Conservation (phyloP, 2,888 invertebrate genomes). For the Cosmia pyralina region DNA sequence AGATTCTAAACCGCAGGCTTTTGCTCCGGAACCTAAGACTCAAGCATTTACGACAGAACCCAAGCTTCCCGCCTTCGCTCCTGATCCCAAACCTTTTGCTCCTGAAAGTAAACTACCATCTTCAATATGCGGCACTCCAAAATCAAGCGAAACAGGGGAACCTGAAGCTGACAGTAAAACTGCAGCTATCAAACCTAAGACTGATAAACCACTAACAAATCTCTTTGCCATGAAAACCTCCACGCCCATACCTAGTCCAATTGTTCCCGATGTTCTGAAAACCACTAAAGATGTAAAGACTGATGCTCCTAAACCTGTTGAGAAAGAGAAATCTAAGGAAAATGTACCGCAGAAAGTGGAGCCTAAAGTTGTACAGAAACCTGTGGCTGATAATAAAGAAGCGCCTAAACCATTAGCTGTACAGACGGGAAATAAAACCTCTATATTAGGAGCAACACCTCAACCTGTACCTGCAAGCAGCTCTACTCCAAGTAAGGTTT, state of each 20-base stretch:
- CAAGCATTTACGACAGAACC: slow-evolving; percentile 35
- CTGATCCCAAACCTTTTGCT: slow-evolving; percentile 48
- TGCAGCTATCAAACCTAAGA: slow-evolving; percentile 66
- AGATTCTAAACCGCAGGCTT: slow-evolving; percentile 64
- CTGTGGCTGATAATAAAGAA: slow-evolving; percentile 69
- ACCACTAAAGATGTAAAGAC: slow-evolving; percentile 68
- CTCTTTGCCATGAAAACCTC: slow-evolving; percentile 76
- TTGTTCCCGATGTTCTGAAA: slow-evolving; percentile 76
- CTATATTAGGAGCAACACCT: slow-evolving; percentile 55
- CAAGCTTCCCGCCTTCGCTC: slow-evolving; percentile 31
- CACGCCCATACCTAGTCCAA: slow-evolving; percentile 63
- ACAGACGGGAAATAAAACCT: slow-evolving; percentile 67
- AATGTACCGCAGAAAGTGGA: slow-evolving; percentile 74
- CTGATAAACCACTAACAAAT: slow-evolving; percentile 76
- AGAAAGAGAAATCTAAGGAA: slow-evolving; percentile 77
- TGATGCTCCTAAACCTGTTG: slow-evolving; percentile 68
- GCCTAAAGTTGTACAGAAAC: slow-evolving; percentile 57
- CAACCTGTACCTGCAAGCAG: slow-evolving; percentile 62
- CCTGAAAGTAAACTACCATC: slow-evolving; percentile 52
- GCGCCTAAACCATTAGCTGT: slow-evolving; percentile 70
- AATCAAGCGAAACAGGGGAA: slow-evolving; percentile 84
- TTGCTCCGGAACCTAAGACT: slow-evolving; percentile 46
- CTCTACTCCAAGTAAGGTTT: slow-evolving; percentile 64
- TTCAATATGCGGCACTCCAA: slow-evolving; percentile 59
- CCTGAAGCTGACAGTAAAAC: slow-evolving; percentile 69